These are phyloP conservation scores for Maconellicoccus hirsutus DNA, from an alignment of 1,140 invertebrate genomes.

Conservation along the genomic window DNA sequence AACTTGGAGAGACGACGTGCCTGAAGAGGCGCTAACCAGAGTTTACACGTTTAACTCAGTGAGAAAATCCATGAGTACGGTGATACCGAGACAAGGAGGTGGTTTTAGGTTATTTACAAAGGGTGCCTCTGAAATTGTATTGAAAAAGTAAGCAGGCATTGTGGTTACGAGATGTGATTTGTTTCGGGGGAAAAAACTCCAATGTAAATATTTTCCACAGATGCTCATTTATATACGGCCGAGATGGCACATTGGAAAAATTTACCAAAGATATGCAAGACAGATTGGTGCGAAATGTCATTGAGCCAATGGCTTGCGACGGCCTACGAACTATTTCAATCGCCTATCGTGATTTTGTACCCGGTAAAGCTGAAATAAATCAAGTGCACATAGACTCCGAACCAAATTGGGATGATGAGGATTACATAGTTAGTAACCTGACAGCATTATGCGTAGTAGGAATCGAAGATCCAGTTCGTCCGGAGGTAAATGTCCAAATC, in stretches of 20 bases:
- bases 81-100: conserved; percentile 70
- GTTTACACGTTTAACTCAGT: conserved; percentile 99
- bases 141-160: conserved; percentile 72
- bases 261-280: conserved; percentile 91
- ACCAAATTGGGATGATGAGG: conserved; percentile 97
- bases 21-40: conserved; percentile 87
- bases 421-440: conserved; percentile 79
- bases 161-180: no score
- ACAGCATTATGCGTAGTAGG: conserved; percentile 94
- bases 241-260: conserved; percentile 77
- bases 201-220: conserved; percentile 39
- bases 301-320: conserved; percentile 98
- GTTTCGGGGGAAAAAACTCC: neutral
- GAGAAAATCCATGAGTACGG: conserved; percentile 97
- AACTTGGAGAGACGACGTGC: conserved; percentile 70
- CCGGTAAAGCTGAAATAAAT: conserved; percentile 81
- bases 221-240: conserved; percentile 91
- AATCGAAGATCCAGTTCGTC: conserved; percentile 96
- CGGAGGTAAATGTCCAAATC: conserved; percentile 66
- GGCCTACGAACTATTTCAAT: conserved; percentile 94
- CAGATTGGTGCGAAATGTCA: conserved; percentile 82
- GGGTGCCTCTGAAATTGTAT: conserved; percentile 97
- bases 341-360: conserved; percentile 87
- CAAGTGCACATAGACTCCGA: conserved; percentile 84
- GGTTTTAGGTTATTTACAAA: conserved; percentile 92